Base-by-base conservation (phyloP, 35 echinoderm and acorn worm genomes). In the Stichopus chloronotus region DNA sequence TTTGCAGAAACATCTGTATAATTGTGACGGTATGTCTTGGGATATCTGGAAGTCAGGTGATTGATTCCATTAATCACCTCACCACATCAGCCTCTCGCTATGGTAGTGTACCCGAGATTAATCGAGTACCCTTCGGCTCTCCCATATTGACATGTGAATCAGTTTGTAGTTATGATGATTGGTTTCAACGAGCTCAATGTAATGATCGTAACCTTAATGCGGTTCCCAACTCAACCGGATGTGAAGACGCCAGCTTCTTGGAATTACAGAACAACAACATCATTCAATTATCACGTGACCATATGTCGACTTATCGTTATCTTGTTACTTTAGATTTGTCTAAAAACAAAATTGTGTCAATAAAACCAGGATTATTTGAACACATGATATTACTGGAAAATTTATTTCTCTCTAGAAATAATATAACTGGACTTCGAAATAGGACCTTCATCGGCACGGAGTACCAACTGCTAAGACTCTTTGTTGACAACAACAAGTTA, bases 261-360 rank as follows among this genome's bases (percentile, higher is more conserved):
- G n/a, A n/a, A 78, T 30, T 78, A 53, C 78, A 81, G 54, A 81
- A 53, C 54, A 81, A 81, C 10, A 10, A 55, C 19, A 81, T 81
- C 53, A 5, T 7, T 43, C 30, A 43, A 8, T 4, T 81, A 16
- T 52, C 30, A 24, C 7, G 6, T 3, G n/a, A 8, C 25, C 16
- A 5, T 52, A 6, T 25, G 43, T 7, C 55, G 8, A 52, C 24
- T 17, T 82, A 54, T 78, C 4, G 0, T 9, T 9, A 71, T 71
- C 0, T 71, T n/a, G n/a, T 13, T 13, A 11, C n/a, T n/a, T n/a
- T 71, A 11, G 63, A 71, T 71, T n/a, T 71, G 10, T 71, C 63
- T 2, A 71, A n/a, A 1, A 71, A 71, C n/a, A n/a, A n/a, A 1
- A 71, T 71, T 71, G 10, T 1, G 10, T 13, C n/a, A 13, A 71